Evolutionary conservation across 2,888 invertebrate species (phyloP).

Genomic region (Mycalesis mineus): DNA sequence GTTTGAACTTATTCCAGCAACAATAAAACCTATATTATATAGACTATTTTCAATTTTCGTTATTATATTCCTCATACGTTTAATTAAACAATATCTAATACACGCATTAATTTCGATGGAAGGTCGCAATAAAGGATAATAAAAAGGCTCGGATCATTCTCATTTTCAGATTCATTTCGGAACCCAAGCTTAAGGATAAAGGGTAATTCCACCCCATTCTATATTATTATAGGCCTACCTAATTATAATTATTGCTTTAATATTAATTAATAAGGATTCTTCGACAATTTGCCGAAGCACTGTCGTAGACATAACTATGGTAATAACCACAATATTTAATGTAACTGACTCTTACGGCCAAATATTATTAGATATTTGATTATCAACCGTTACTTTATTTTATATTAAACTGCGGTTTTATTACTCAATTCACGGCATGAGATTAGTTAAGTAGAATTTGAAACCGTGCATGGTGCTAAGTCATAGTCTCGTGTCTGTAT

Average conservation of each 20-base stretch:
- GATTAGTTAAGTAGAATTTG: too few species aligned
- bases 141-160: neutral
- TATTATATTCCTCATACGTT: neutral
- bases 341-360: too few species aligned
- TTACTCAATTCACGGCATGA: too few species aligned
- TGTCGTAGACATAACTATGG: neutral
- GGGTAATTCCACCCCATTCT: conserved; percentile 43
- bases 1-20: too few species aligned
- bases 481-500: too few species aligned
- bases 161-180: conserved; percentile 34
- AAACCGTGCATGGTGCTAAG: too few species aligned
- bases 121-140: conserved; percentile 1
- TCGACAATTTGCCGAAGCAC: neutral
- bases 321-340: neutral
- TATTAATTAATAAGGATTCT: neutral
- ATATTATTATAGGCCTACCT: conserved; percentile 1
- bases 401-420: too few species aligned
- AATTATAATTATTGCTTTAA: neutral
- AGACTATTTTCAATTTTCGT: too few species aligned
- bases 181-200: conserved; percentile 43
- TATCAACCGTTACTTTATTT: too few species aligned
- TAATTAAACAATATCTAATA: neutral
- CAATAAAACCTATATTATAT: too few species aligned
- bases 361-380: too few species aligned
- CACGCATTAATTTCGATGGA: neutral